Conservation (phyloP, 2,888 invertebrate genomes). For the Platycheirus rosarum region DNA sequence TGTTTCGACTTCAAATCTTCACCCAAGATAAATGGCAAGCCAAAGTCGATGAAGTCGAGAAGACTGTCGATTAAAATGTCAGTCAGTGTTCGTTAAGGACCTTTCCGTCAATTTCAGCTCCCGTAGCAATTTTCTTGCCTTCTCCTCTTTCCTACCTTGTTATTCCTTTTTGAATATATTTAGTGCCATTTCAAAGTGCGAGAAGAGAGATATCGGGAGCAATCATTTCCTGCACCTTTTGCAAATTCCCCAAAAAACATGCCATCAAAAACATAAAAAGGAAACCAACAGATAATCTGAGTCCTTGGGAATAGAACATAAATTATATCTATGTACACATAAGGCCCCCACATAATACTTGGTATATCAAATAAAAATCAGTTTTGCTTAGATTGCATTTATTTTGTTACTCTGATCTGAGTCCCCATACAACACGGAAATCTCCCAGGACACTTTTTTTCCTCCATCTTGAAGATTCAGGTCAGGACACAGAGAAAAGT, state of each 20-base stretch:
- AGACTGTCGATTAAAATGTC: conserved; percentile 72
- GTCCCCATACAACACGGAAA: not conserved
- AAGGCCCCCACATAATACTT: no score
- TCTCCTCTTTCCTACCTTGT: not conserved
- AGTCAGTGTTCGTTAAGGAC: conserved; percentile 68
- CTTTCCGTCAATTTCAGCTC: conserved; percentile 67
- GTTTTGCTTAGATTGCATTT: conserved; percentile 73
- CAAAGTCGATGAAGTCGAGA: conserved; percentile 37
- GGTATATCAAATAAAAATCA: conserved; percentile 69
- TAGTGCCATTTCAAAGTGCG: conserved; percentile 12
- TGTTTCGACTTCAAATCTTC: conserved; percentile 17
- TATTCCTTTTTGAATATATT: conserved; percentile 53
- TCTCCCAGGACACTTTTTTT: conserved; percentile 59
- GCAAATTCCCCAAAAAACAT: conserved; percentile 40
- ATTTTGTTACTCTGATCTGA: conserved; percentile 48
- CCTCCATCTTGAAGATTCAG: conserved; percentile 45
- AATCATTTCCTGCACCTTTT: conserved; percentile 66
- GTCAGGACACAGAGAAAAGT: conserved; percentile 19
- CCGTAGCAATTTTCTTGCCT: conserved; percentile 35
- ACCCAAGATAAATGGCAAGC: conserved; percentile 34
- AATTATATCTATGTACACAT: conserved; percentile 48
- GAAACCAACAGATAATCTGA: conserved; percentile 40
- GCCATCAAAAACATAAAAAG: conserved; percentile 25
- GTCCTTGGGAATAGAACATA: conserved; percentile 48
- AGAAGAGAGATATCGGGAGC: conserved; percentile 3